Evolutionary conservation across 2,113 vertebrate genomes (phyloP), one percentile per base, ranked within the genome.

Genomic region (Anoura caudifer): DNA sequence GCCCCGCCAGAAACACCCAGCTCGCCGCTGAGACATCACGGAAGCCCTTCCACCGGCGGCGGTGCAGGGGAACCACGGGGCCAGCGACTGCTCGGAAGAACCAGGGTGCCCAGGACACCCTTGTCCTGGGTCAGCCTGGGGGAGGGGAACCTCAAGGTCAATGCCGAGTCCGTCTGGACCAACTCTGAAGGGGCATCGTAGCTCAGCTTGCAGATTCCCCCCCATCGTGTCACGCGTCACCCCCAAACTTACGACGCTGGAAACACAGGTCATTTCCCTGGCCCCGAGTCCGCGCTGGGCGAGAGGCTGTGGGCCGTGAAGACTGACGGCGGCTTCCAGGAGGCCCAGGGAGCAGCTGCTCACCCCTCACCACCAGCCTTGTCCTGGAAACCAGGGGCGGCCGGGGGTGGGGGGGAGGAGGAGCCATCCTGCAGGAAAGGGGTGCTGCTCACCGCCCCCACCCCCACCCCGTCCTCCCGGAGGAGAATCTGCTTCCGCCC

Each of bases 21-120:
- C 22, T 0, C 33, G 38, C 69, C 38, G 33, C 47, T 3, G 80
- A 87, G n/a, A 31, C 65, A 0, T 0, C 2, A 6, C 0, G 1
- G 41, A 45, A 33, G 41, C 17, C 24, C 28, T 19, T 47, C 69
- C n/a, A 41, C 16, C 33, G 50, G 73, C 41, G 72, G 33, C 6
- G 24, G 61, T 3, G 1, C 54, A 7, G 19, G 47, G 47, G 14
- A 13, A 45, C 19, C 41, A 26, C 0, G 0, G 12, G 2, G 26
- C 43, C 26, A 4, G 56, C 1, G 50, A 13, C 5, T 63, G 17
- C 76, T 31, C 11, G 20, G 67, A 47, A 9, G 0, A 3, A 4
- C 47, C 4, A 0, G 1, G 31, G 54, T 2, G 0, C 8, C 3
- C 0, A 3, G 4, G 17, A n/a, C n/a, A n/a, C n/a, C n/a, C n/a